phyloP scores from a whole-genome alignment of 2,888 invertebrate genomes.

The Halictus ligatus region DNA sequence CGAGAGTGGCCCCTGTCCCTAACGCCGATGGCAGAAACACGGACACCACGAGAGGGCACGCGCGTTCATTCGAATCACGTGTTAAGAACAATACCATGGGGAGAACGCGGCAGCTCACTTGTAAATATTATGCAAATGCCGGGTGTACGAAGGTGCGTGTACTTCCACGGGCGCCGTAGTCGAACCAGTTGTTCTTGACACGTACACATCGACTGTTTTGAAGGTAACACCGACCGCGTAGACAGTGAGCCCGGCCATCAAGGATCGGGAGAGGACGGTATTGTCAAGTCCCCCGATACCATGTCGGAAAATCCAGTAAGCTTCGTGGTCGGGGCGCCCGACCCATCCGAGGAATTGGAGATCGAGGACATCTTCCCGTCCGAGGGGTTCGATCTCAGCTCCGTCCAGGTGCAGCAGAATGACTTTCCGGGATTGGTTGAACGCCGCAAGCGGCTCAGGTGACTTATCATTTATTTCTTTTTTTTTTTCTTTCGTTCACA shows the following conservation, averaged over 20 bases:
- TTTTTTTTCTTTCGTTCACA: neutral
- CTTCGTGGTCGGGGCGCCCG: slow-evolving; percentile 81
- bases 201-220: slow-evolving; percentile 73
- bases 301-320: slow-evolving; percentile 81
- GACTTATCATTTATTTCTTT: slow-evolving; percentile 51
- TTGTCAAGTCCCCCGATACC: slow-evolving; percentile 13
- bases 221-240: slow-evolving; percentile 78
- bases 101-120: slow-evolving; percentile 8
- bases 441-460: slow-evolving; percentile 85
- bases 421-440: slow-evolving; percentile 82
- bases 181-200: slow-evolving; percentile 28
- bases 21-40: neutral
- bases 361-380: slow-evolving; percentile 81
- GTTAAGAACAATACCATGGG: neutral
- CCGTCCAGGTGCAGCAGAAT: slow-evolving; percentile 70
- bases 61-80: neutral
- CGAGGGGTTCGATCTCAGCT: slow-evolving; percentile 69
- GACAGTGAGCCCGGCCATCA: slow-evolving; percentile 36
- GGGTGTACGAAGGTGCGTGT: neutral
- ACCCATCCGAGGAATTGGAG: slow-evolving; percentile 75
- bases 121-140: slow-evolving; percentile 9
- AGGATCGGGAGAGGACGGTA: slow-evolving; percentile 43
- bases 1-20: slow-evolving; percentile 18
- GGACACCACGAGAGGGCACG: neutral
- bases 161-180: neutral